A percentile compares a stretch with the other conserved stretches of the same genome.
phyloP scores from a whole-genome alignment of 2,797 vertebrate species.

The Helicolenus hilgendorfi region DNA sequence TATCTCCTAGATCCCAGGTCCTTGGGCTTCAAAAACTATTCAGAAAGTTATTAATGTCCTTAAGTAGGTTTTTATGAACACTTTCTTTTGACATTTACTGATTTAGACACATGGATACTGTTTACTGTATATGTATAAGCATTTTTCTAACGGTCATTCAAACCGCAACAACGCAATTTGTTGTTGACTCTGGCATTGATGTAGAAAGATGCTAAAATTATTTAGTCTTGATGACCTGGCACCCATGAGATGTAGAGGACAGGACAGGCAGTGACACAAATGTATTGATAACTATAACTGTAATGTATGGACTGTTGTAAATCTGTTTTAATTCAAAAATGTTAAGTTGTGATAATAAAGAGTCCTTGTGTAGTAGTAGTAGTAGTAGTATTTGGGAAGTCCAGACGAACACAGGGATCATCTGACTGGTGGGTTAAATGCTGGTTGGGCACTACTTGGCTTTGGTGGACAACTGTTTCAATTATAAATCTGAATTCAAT shows the following conservation, averaged over 20 bases:
- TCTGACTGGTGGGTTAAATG: background rate
- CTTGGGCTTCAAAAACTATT: background rate
- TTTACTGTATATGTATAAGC: background rate
- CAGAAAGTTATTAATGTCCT: background rate
- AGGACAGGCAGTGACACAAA: background rate
- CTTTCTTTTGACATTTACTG: background rate
- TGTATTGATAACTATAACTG: conserved; percentile 12
- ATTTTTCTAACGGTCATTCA: background rate
- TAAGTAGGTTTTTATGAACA: background rate
- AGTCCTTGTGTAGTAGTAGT: conserved; percentile 17
- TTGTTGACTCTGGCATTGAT: background rate
- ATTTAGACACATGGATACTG: background rate
- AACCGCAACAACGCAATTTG: background rate
- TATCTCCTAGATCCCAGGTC: conserved; percentile 8
- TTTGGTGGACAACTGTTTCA: background rate
- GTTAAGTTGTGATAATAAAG: conserved; percentile 20
- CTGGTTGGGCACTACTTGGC: background rate
- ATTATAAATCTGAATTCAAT: background rate
- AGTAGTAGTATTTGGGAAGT: background rate
- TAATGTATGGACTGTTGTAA: conserved; percentile 24
- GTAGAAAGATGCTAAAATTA: background rate
- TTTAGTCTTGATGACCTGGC: background rate
- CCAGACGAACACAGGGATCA: background rate
- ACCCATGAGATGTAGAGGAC: background rate
- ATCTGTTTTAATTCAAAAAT: background rate